Evolutionary conservation across 2,888 invertebrate genomes (phyloP), one percentile per base, ranked within the genome.

Genomic region (Julus scanicus): DNA sequence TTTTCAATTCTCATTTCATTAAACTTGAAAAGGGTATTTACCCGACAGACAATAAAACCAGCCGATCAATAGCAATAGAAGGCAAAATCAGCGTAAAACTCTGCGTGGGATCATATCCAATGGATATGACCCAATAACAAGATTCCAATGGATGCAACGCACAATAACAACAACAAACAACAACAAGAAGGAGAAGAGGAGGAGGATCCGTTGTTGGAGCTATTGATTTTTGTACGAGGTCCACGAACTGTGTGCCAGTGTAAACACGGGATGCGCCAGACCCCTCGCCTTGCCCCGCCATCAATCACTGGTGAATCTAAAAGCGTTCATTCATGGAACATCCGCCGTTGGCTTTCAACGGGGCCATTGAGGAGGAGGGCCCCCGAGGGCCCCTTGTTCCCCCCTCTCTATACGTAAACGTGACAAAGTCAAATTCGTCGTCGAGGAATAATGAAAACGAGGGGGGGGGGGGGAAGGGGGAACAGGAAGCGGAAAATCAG

Each of bases 141-240:
- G 71, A 71, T 71, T 71, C 71, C 71, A 71, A 71, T 71, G 71
- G 71, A 71, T 71, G 71, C 71, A 71, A 29, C 71, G 20, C 29
- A 71, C 71, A 71, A 71, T 71, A 71, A 71, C 71, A 71, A 71
- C 71, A 71, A 71, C 71, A 71, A 71, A 71, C 71, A 71, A 71
- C 71, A 71, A 71, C 71, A 71, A 71, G 71, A 29, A 20, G 71
- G 29, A 29, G 71, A 71, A 29, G 71, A 71, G 71, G 71, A 1
- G 71, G 71, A 2, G 71, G 29, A 71, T 71, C 71, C 15, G 71
- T 71, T 71, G 71, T 71, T 71, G 29, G 71, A 20, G 71, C 71
- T 71, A 71, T 71, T 71, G 71, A 71, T 71, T 71, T 71, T 71
- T 71, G 6, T 29, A 29, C 29, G 71, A 29, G 71, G 71, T 71